Evolutionary conservation across 2,888 invertebrate genomes (phyloP).

Genomic region (Scrobipalpa costella): DNA sequence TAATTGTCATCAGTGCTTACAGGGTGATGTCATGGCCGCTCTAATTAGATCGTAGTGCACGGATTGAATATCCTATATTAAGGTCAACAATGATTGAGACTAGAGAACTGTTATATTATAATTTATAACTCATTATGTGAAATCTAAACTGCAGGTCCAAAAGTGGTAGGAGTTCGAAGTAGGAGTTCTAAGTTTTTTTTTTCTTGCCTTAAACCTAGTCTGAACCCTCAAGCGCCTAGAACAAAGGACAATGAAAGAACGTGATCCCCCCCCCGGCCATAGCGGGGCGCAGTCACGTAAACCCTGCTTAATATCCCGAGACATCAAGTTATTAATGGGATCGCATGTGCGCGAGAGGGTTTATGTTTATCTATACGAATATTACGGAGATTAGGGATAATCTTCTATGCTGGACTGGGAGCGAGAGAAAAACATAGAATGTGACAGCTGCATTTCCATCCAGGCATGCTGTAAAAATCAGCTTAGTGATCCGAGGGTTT

Average conservation of each 20-base stretch:
- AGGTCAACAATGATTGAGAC: not conserved
- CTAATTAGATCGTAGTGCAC: not conserved
- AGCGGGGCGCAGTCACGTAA: conserved; percentile 20
- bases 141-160: too few species aligned
- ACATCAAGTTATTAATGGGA: conserved; percentile 17
- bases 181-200: too few species aligned
- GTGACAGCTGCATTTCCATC: too few species aligned
- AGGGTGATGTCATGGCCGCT: not conserved
- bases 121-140: too few species aligned
- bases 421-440: too few species aligned
- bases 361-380: not conserved
- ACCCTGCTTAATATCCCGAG: conserved; percentile 7
- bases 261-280: not conserved
- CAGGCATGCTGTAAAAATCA: too few species aligned
- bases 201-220: not conserved
- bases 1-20: conserved; percentile 14
- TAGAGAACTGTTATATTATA: too few species aligned
- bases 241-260: conserved; percentile 15
- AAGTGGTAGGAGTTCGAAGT: too few species aligned
- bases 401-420: too few species aligned
- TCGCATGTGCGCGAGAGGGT: conserved; percentile 14
- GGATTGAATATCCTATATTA: not conserved
- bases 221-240: not conserved
- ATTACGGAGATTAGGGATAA: too few species aligned
- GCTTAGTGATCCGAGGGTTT: too few species aligned